A percentile compares a stretch with the other conserved stretches of the same genome.
These are phyloP conservation scores for Parazoanthus atlanticus DNA, from an alignment of 92 coral and sea anemone genomes.

Conservation along the genomic window DNA sequence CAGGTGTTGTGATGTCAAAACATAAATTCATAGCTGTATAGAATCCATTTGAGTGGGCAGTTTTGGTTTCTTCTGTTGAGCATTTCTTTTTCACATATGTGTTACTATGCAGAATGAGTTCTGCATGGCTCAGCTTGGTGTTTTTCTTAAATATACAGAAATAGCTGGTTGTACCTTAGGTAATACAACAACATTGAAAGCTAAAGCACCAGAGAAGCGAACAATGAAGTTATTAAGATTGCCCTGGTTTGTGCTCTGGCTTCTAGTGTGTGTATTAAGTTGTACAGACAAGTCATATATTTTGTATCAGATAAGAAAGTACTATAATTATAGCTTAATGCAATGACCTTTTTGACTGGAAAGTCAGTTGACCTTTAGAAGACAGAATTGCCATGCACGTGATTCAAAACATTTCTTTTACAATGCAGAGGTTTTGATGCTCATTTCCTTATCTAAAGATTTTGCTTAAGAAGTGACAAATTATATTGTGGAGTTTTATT, in stretches of 20 bases:
- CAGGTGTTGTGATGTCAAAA: not conserved
- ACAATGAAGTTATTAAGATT: no score
- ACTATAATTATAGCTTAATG: not conserved
- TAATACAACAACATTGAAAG: not conserved
- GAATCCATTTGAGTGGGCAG: not conserved
- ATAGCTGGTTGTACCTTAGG: not conserved
- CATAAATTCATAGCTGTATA: not conserved
- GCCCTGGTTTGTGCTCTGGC: no score
- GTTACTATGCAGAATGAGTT: not conserved
- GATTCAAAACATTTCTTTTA: not conserved
- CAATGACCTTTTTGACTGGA: not conserved
- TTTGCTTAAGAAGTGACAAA: not conserved
- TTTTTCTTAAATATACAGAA: no score
- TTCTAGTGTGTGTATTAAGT: no score
- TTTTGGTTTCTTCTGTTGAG: not conserved
- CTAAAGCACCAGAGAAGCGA: not conserved
- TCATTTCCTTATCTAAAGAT: not conserved
- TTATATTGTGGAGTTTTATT: constrained; percentile 20
- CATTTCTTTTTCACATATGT: not conserved
- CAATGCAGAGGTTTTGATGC: not conserved
- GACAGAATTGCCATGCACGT: not conserved
- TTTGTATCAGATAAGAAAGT: no score
- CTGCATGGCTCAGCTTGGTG: not conserved
- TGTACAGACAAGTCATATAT: no score
- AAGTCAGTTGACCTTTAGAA: not conserved